Conservation (phyloP, 2,888 invertebrate species). For the Drosophila leonis region DNA sequence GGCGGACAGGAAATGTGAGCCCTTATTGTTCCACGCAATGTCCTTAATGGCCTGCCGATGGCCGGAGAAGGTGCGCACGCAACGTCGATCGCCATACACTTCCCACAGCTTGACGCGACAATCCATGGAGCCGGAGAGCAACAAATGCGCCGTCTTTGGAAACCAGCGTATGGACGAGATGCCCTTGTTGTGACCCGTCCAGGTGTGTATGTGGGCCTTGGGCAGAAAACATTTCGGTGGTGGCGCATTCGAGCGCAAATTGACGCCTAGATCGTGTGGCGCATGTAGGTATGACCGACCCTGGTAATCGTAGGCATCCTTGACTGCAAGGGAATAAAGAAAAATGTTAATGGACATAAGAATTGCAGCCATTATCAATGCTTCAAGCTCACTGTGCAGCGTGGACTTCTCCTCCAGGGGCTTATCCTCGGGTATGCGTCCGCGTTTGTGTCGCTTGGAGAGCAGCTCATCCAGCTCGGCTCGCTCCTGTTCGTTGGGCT, state of each 20-base stretch:
- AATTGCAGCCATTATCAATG: not conserved
- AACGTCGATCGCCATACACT: constrained; percentile 97
- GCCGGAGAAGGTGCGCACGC: constrained; percentile 97
- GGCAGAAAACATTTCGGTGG: constrained; percentile 98
- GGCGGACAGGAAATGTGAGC: constrained; percentile 96
- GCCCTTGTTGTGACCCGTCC: constrained; percentile 98
- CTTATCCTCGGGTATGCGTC: constrained; percentile 95
- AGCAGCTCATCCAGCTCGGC: constrained; percentile 97
- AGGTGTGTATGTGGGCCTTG: constrained; percentile 97
- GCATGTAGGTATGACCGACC: constrained; percentile 97
- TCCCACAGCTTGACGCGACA: constrained; percentile 99
- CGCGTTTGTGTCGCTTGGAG: constrained; percentile 95
- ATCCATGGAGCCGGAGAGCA: constrained; percentile 98
- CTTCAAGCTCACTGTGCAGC: constrained; percentile 90
- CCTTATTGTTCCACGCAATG: constrained; percentile 97
- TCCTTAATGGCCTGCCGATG: constrained; percentile 99
- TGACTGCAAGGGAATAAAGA: constrained; percentile 88
- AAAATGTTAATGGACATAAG: not conserved
- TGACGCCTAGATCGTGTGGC: constrained; percentile 96
- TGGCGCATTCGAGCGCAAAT: constrained; percentile 93
- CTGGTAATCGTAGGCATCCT: constrained; percentile 97
- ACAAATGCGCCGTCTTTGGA: constrained; percentile 96
- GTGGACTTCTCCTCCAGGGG: constrained; percentile 97
- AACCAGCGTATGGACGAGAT: constrained; percentile 98
- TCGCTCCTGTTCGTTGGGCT: constrained; percentile 97